A percentile compares a stretch with the other conserved stretches of the same genome.
Evolutionary conservation across 2,113 vertebrate genomes (phyloP).

Genomic region (Columbina picui): DNA sequence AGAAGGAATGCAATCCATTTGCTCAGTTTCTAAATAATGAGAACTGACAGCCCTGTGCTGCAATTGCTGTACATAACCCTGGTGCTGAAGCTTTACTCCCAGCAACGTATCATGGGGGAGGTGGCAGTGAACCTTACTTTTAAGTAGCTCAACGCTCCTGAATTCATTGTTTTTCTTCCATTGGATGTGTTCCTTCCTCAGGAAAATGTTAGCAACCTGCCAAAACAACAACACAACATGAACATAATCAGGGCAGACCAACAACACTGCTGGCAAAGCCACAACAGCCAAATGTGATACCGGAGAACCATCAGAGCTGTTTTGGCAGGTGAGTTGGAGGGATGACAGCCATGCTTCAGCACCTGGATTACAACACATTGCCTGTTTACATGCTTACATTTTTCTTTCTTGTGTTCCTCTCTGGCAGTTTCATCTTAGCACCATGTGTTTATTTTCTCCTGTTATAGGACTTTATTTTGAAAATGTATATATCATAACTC

Average conservation of each 20-base stretch:
- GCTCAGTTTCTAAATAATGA: background rate
- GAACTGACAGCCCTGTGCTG: background rate
- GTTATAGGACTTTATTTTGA: background rate
- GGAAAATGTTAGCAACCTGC: background rate
- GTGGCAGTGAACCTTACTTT: background rate
- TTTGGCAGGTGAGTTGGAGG: background rate
- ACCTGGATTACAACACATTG: background rate
- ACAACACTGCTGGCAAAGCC: background rate
- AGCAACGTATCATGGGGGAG: background rate
- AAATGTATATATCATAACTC: background rate
- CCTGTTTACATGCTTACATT: background rate
- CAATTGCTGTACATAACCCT: background rate
- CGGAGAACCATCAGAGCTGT: background rate
- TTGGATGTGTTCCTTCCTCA: background rate
- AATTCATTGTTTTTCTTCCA: background rate
- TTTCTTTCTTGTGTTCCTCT: background rate
- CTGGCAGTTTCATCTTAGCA: background rate
- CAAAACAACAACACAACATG: background rate
- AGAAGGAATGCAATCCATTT: conserved; percentile 33
- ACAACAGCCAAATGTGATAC: background rate
- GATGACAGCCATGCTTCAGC: background rate
- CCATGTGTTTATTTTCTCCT: background rate
- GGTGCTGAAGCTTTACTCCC: conserved; percentile 2
- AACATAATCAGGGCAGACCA: background rate
- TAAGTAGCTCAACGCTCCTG: background rate